Percentiles rank a stretch among this genome's conserved stretches.
phyloP scores from a whole-genome alignment of 2,797 vertebrate genomes.

The Oryzias dopingdopingensis region DNA sequence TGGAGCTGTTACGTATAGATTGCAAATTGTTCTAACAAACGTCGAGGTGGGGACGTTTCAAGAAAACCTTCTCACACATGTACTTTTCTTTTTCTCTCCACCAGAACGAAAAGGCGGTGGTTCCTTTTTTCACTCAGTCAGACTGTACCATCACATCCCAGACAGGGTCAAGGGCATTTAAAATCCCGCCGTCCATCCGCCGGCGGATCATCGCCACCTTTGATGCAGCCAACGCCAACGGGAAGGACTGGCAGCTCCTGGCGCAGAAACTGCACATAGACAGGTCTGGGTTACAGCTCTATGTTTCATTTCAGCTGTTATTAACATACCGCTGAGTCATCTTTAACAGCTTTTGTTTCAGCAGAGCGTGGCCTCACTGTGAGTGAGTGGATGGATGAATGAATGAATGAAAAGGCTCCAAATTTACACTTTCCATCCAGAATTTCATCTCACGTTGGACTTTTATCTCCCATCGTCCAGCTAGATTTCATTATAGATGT shows the following conservation, averaged over 20 bases:
- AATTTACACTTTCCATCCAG: constrained; percentile 57
- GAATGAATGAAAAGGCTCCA: constrained; percentile 13
- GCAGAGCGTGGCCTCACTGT: too few species aligned
- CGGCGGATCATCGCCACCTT: constrained; percentile 93
- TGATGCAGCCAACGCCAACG: constrained; percentile 86
- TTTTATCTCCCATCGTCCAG: constrained; percentile 57
- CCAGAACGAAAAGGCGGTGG: constrained; percentile 83
- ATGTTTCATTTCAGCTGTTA: background rate
- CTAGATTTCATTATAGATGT: constrained; percentile 75
- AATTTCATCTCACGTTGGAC: constrained; percentile 43
- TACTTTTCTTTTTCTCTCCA: constrained; percentile 2
- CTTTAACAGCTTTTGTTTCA: background rate
- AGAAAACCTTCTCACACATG: constrained; percentile 5
- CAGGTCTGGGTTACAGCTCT: constrained; percentile 77
- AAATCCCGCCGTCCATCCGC: constrained; percentile 91
- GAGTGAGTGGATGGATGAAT: background rate
- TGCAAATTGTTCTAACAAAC: constrained; percentile 43
- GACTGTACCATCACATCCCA: constrained; percentile 86
- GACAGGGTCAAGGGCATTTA: constrained; percentile 90
- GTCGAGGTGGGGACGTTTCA: constrained; percentile 14
- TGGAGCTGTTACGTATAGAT: constrained; percentile 50
- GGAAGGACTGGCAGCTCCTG: constrained; percentile 95
- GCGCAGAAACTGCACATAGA: constrained; percentile 91
- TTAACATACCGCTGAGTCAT: constrained; percentile 34
- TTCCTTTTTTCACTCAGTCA: constrained; percentile 84